Percentiles rank a stretch among this genome's conserved stretches.
phyloP scores from a whole-genome alignment of 2,888 invertebrate genomes.

The Dioctria linearis region DNA sequence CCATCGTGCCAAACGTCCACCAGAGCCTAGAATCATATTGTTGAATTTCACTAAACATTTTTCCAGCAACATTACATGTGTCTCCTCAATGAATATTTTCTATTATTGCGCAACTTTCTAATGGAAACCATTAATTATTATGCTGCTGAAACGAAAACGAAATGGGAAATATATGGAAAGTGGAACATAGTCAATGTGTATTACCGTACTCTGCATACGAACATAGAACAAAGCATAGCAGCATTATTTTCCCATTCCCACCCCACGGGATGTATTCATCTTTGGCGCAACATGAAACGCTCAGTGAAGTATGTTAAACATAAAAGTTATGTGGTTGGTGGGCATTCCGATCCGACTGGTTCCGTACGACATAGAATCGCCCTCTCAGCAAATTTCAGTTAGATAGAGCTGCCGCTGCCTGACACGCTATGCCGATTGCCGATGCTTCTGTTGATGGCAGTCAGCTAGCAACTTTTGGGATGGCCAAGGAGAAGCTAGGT shows the following conservation, averaged over 20 bases:
- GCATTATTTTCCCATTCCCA: neutral
- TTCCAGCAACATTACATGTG: conserved; percentile 40
- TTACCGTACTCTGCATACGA: conserved; percentile 7
- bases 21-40: conserved; percentile 8
- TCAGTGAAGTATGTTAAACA: too few relatives aligned
- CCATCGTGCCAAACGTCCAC: conserved; percentile 49
- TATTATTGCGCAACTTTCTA: conserved; percentile 14
- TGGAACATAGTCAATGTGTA: conserved; percentile 9
- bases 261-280: too few relatives aligned
- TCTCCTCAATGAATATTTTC: neutral
- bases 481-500: neutral
- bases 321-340: too few relatives aligned
- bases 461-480: neutral
- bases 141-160: conserved; percentile 5
- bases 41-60: conserved; percentile 32
- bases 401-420: neutral
- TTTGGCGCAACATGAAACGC: too few relatives aligned
- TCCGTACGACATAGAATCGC: neutral
- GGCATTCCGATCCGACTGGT: too few relatives aligned
- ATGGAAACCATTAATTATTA: neutral
- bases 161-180: neutral
- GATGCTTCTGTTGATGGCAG: neutral
- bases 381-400: conserved; percentile 29
- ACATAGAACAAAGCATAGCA: conserved; percentile 18
- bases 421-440: neutral